phyloP scores from a whole-genome alignment of 2,113 vertebrate genomes.

The Podarcis muralis region DNA sequence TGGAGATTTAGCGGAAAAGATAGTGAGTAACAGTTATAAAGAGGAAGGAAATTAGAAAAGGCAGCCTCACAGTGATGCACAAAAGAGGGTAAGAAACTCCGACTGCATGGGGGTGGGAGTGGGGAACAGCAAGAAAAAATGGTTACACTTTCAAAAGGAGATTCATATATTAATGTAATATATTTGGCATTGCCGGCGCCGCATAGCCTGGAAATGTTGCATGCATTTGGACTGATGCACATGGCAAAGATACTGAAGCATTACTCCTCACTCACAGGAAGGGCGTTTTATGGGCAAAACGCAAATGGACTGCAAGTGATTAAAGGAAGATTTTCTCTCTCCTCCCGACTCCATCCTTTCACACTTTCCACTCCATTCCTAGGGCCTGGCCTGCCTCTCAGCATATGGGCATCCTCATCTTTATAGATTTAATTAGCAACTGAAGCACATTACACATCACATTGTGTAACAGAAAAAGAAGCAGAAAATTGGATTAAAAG shows the following conservation, averaged over 20 bases:
- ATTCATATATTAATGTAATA: not conserved
- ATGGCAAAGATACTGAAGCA: not conserved
- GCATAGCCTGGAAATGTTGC: not conserved
- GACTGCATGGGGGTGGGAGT: not conserved
- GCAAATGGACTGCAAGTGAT: too few species aligned
- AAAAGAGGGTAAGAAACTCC: not conserved
- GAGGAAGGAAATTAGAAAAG: conserved; percentile 4
- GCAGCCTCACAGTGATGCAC: not conserved
- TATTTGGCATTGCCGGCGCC: not conserved
- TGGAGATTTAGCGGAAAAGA: not conserved
- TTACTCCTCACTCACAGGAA: not conserved
- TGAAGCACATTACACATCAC: not conserved
- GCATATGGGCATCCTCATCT: not conserved
- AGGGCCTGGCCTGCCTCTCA: not conserved
- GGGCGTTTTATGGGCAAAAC: not conserved
- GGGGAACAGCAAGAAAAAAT: not conserved
- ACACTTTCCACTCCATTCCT: not conserved
- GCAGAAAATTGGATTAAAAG: too few species aligned
- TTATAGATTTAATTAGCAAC: not conserved
- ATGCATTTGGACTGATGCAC: not conserved
- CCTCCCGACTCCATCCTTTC: not conserved
- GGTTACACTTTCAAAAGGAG: not conserved
- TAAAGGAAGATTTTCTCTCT: not conserved
- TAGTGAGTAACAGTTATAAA: not conserved
- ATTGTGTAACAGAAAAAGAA: too few species aligned